Percentiles rank a stretch among this genome's conserved stretches.
Conservation (phyloP, 2,797 vertebrate species). For the Coendou prehensilis region DNA sequence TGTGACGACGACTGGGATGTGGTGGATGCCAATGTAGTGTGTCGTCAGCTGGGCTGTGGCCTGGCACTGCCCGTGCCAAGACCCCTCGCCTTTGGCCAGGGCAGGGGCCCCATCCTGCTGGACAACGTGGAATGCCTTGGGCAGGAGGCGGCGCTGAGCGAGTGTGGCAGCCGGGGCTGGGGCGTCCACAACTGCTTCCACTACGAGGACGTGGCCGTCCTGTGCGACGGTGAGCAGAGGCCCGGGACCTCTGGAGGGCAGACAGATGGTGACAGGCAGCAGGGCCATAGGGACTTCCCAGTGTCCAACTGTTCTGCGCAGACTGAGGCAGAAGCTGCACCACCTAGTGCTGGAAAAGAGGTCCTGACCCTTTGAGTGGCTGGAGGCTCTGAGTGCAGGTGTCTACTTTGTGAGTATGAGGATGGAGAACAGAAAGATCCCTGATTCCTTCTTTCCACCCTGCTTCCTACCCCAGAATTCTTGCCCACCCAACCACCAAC, state of each 20-base stretch:
- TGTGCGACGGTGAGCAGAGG: conserved; percentile 92
- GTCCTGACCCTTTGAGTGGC: background rate
- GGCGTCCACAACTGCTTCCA: conserved; percentile 98
- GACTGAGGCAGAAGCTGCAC: background rate
- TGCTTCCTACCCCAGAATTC: conserved; percentile 86
- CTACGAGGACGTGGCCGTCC: conserved; percentile 96
- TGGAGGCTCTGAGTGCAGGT: background rate
- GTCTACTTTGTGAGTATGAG: background rate
- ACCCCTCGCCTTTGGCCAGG: conserved; percentile 94
- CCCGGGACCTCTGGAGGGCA: background rate
- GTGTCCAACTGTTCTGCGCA: background rate
- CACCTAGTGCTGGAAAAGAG: background rate
- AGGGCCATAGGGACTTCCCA: background rate
- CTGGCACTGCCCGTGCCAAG: conserved; percentile 90
- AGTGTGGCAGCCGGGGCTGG: conserved; percentile 96
- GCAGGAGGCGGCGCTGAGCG: conserved; percentile 91
- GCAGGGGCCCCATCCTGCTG: conserved; percentile 93
- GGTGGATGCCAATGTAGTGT: conserved; percentile 96
- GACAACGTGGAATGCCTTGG: conserved; percentile 98
- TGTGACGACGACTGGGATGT: conserved; percentile 99
- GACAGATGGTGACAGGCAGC: background rate
- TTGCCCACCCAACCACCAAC: conserved; percentile 78
- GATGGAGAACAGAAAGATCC: background rate
- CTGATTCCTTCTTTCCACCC: background rate
- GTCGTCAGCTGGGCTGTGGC: conserved; percentile 95